Conservation (phyloP, 2,888 invertebrate genomes). For the Tenodera sinensis region DNA sequence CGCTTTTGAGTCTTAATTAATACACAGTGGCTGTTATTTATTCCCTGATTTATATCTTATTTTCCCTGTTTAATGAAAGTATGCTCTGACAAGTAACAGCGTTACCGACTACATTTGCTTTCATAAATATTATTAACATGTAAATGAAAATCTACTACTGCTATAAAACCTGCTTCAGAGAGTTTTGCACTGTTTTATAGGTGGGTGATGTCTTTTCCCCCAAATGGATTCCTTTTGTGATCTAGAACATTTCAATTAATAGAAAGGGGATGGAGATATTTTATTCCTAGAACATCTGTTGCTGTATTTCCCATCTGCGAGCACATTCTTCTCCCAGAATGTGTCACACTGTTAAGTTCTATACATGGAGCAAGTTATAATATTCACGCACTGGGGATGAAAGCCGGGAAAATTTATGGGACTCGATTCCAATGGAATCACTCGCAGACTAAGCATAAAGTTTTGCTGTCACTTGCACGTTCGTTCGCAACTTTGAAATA, state of each 20-base stretch:
- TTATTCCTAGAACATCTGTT: not conserved
- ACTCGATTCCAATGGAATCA: conserved; percentile 12
- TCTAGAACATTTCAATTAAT: not conserved
- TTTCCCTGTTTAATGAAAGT: too few species aligned
- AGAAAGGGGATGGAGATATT: not conserved
- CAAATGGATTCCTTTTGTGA: too few species aligned
- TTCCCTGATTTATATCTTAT: too few species aligned
- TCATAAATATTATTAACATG: too few species aligned
- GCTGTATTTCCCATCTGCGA: not conserved
- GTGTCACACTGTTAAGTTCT: not conserved
- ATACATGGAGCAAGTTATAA: not conserved
- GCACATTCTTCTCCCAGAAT: not conserved
- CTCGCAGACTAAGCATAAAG: conserved; percentile 13
- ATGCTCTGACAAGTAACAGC: too few species aligned
- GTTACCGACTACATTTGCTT: too few species aligned
- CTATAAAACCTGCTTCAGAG: too few species aligned
- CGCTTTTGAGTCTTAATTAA: too few species aligned
- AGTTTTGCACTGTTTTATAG: too few species aligned
- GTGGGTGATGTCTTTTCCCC: too few species aligned
- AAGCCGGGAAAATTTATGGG: conserved; percentile 6
- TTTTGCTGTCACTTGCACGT: conserved; percentile 10
- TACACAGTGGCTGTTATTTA: too few species aligned
- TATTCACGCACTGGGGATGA: conserved; percentile 6
- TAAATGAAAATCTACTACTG: too few species aligned
- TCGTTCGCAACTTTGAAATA: conserved; percentile 6